These are phyloP conservation scores for Pristionchus maxplancki DNA, from an alignment of 2,888 invertebrate genomes.

Conservation along the genomic window DNA sequence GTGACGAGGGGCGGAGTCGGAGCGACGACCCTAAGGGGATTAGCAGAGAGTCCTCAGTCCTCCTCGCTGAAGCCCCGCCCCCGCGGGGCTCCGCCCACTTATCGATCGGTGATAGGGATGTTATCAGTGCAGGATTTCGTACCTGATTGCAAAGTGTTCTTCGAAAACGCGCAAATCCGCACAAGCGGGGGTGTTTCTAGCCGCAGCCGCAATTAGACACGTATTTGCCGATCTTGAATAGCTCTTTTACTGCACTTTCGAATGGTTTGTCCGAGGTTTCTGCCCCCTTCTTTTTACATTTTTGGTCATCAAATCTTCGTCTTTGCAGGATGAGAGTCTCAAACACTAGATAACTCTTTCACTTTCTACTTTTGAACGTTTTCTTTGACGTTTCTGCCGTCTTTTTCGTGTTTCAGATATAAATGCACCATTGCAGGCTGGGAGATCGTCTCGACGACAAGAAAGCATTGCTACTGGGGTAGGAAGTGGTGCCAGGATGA, in stretches of 20 bases:
- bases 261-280: not conserved
- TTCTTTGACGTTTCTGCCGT: not conserved
- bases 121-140: not conserved
- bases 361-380: not conserved
- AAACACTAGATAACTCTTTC: too few relatives aligned
- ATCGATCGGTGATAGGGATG: not conserved
- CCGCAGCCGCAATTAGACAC: not conserved
- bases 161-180: not conserved
- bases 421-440: constrained; percentile 60
- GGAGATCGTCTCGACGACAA: constrained; percentile 73
- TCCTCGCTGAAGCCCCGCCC: not conserved
- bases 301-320: too few relatives aligned
- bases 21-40: not conserved
- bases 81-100: not conserved
- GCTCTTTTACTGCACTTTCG: not conserved
- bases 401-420: not conserved
- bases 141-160: not conserved
- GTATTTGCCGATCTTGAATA: not conserved
- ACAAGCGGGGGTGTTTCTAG: not conserved
- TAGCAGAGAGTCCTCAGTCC: not conserved
- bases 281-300: too few relatives aligned
- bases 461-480: constrained; percentile 76
- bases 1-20: not conserved
- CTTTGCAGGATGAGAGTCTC: too few relatives aligned
- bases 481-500: constrained; percentile 66